A percentile compares a stretch with the other conserved stretches of the same genome.
phyloP scores from a whole-genome alignment of 2,797 vertebrate species.

The Alca torda region DNA sequence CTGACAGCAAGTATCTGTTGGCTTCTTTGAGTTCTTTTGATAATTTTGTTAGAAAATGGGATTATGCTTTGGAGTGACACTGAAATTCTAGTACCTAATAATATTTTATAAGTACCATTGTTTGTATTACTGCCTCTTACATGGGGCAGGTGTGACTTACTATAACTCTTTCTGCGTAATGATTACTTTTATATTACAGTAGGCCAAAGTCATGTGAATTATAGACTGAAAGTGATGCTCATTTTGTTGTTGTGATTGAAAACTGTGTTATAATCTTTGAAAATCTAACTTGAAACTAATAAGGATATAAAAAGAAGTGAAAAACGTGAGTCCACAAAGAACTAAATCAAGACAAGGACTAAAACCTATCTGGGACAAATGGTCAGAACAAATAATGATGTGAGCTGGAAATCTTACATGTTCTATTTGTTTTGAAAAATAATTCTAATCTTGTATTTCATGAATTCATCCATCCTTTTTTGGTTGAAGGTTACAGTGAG shows the following conservation, averaged over 20 bases:
- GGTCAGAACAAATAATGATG: neutral
- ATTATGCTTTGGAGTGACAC: neutral
- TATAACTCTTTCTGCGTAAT: rapidly evolving
- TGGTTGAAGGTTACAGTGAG: neutral
- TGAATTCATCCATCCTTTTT: neutral
- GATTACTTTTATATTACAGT: neutral
- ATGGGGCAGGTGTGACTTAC: neutral
- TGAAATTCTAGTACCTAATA: neutral
- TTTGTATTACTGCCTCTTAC: neutral
- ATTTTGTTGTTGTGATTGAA: neutral
- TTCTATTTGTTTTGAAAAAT: neutral
- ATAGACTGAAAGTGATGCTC: neutral
- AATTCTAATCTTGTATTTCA: neutral
- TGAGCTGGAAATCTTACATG: neutral
- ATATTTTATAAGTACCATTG: neutral
- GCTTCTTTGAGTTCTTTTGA: neutral
- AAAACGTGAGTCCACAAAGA: neutral
- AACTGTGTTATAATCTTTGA: neutral
- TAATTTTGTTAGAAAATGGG: neutral
- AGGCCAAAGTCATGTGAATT: neutral
- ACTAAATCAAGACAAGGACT: neutral
- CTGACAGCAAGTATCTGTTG: neutral
- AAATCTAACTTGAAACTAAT: neutral
- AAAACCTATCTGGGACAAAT: neutral
- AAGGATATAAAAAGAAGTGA: neutral